Base-by-base conservation (phyloP, 2,888 invertebrate genomes). In the Amiota minor region DNA sequence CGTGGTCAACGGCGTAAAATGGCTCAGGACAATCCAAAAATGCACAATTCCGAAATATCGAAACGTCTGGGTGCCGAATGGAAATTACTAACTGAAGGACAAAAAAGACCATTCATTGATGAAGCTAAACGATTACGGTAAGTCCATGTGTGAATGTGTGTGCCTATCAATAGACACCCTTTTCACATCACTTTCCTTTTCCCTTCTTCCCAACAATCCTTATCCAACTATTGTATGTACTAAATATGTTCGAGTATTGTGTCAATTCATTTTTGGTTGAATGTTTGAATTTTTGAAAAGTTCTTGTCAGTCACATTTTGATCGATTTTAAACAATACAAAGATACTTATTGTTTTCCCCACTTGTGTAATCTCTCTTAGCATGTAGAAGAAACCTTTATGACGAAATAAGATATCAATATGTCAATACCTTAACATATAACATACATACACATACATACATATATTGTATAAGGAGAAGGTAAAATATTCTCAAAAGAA, bases 41-140 rank as follows among this genome's bases (percentile, higher is more conserved):
- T 96, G 95, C 96, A 96, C 90, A 96, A 96, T 87, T 95, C 95
- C 0, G 95, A 96, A 90, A 98, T 98, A 81, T 96, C 96, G 69
- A 98, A 98, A 89, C 92, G 89, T 70, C 92, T 98, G 68, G 98
- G 98, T 1, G 96, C 96, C 16, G 97, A 97, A 89, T 98, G 98
- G 98, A 98, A 98, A 90, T 89, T 96, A 80, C 90, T 98, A 18
- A 93, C 95, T 0, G 97, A 98, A 88, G 91, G 93, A 85, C 96
- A 97, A 86, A 98, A 98, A 89, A 91, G 96, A 79, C 98, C 97
- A 64, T 98, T 97, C 91, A 97, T 98, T 82, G 98, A 98, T 89
- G 97, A 98, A 90, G 97, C 98, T 9, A 98, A 98, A 90, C 91
- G 97, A 74, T 91, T 98, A 79, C 91, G 98, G 74, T 96, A 86